Base-by-base conservation (phyloP, 2,888 invertebrate genomes). In the Drosophila nr. perissopoda region DNA sequence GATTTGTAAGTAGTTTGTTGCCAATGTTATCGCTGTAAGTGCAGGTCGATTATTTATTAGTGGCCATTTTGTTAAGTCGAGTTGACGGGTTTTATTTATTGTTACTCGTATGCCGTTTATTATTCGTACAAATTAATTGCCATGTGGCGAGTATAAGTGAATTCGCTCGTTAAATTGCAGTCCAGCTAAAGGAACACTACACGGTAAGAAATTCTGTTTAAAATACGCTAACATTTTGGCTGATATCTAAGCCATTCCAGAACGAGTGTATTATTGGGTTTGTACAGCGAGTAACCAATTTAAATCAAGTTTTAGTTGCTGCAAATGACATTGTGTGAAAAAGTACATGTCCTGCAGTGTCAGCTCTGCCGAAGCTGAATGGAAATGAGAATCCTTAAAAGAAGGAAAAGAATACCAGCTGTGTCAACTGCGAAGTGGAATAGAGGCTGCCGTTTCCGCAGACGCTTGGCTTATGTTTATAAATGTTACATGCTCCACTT, bases 401-500 rank as follows among this genome's bases (percentile, higher is more conserved):
- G 25, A 54, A 31, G 33, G 18, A 7, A 16, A 21, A 11, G 29
- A 25, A 6, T 48, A n/a, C 34, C 42, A 64, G 65, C 51, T 16
- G 18, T 46, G 54, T 46, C 46, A 67, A 48, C 48, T 67, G 68
- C 3, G 31, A 49, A 21, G 38, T 68, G 56, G 31, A 18, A 49
- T 33, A 34, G 34, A 33, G 38, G 48, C 33, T 48, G 54, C 18
- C 38, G 8, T 57, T 68, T 49, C 4, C 29, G 29, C 18, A 13
- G 25, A 11, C 33, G 34, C 11, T 69, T 60, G 72, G 63, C 59
- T 67, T 74, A 66, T 64, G 59, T 49, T 33, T 49, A 49, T 65
- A 81, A 81, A 81, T 73, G 66, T 64, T 84, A 62, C 76, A 58
- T 74, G 74, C 79, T 72, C 58, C 71, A 88, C 74, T 86, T 86